Base-by-base conservation (phyloP, 2,797 vertebrate species). In the Smutsia gigantea region DNA sequence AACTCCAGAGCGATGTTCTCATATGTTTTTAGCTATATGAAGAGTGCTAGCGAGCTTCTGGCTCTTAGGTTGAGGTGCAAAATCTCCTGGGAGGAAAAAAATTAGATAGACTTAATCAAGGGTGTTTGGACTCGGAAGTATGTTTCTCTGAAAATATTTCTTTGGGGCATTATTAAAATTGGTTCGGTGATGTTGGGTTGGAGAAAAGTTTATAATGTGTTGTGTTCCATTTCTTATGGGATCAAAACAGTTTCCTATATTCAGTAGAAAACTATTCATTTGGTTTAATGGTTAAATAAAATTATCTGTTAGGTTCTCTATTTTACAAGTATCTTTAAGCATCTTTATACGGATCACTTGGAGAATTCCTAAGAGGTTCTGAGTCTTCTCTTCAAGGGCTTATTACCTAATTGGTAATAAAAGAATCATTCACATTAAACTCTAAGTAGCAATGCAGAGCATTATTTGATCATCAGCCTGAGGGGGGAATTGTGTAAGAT, bases 81-180 rank as follows among this genome's bases (percentile, higher is more conserved):
- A 96, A 83, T 90, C 63, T 94, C 53, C 31, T 23, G 75, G 51
- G 93, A 92, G 27, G 77, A 63, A 87, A 94, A 46, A 86, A 93
- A 93, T 78, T 68, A 57, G 69, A 66, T 78, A 79, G 42, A 82
- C 25, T 91, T 93, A 71, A 61, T 93, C 49, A 94, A 95, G 63
- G 49, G 1, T 18, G 2, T 95, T 96, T 25, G 34, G n/a, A 92
- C n/a, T 11, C 53, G 69, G 27, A 94, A 87, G 49, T 82, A 13
- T 77, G 88, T 59, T 83, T 91, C n/a, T 94, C 55, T 94, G 86
- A 83, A 51, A 72, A 53, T 90, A 37, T 87, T 90, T 87, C 75
- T 92, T 87, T 71, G 37, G 59, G 61, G 19, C 59, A 69, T 78
- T 94, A 77, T 87, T 72, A 59, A 95, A 90, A 89, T 94, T 87